Conservation (phyloP, 2,113 vertebrate genomes). For the Ursus arctos region DNA sequence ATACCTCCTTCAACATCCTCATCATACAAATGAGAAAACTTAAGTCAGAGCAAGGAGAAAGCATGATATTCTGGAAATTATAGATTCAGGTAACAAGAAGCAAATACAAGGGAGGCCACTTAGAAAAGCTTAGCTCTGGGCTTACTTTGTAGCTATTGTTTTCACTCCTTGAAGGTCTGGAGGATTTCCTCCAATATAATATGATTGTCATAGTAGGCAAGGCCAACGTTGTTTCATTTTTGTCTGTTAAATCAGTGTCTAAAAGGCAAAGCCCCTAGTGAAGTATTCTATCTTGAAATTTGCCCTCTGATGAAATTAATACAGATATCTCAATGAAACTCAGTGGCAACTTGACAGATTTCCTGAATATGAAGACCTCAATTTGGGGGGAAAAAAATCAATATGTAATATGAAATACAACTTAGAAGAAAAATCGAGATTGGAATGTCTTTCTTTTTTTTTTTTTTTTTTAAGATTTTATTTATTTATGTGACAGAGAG, state of each 20-base stretch:
- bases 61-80: neutral
- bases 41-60: neutral
- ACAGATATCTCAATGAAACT: neutral
- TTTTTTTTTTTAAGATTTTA: too few relatives aligned
- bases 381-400: neutral
- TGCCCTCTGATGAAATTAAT: neutral
- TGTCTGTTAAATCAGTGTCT: neutral
- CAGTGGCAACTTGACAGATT: slow-evolving; percentile 11
- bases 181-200: slow-evolving; percentile 27
- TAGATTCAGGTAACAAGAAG: neutral
- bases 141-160: neutral
- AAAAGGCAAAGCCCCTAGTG: neutral
- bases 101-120: neutral
- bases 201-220: neutral
- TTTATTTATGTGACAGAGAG: too few relatives aligned
- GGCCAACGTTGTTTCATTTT: neutral
- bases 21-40: neutral
- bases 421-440: slow-evolving; percentile 10
- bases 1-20: neutral
- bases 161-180: neutral
- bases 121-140: neutral
- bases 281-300: neutral
- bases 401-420: neutral
- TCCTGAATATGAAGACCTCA: slow-evolving; percentile 32
- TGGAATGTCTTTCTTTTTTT: neutral